phyloP scores from a whole-genome alignment of 1,140 invertebrate genomes.

The Saccostrea glomerata region DNA sequence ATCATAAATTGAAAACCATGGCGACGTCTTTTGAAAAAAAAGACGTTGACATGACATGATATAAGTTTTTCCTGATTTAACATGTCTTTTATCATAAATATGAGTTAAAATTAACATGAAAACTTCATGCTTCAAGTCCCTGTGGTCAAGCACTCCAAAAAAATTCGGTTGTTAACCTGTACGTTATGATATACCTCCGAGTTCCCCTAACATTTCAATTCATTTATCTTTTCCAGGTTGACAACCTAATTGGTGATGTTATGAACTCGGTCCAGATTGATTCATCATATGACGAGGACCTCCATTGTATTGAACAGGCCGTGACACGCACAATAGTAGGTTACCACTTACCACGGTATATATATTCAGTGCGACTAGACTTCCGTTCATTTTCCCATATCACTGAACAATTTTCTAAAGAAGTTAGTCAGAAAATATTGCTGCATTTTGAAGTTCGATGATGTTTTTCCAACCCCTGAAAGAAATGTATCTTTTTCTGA shows the following conservation, averaged over 20 bases:
- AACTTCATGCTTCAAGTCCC: no score
- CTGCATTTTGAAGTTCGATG: no score
- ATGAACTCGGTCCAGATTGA: constrained; percentile 13
- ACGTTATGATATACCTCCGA: not conserved
- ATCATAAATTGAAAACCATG: no score
- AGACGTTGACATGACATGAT: no score
- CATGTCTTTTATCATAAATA: no score
- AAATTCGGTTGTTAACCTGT: not conserved
- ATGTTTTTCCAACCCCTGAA: no score
- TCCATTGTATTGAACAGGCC: constrained; percentile 26
- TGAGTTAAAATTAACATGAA: no score
- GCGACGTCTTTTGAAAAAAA: no score
- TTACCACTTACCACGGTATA: not conserved
- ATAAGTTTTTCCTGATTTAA: no score
- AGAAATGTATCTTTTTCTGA: no score
- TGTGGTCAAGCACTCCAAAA: no score
- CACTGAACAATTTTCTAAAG: not conserved
- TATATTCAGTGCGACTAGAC: not conserved
- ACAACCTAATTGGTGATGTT: constrained; percentile 5
- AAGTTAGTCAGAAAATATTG: not conserved
- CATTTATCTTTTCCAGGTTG: constrained; percentile 2
- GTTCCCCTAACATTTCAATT: not conserved
- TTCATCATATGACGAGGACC: constrained; percentile 18
- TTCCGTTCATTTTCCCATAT: not conserved
- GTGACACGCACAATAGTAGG: not conserved